Evolutionary conservation across 2,888 invertebrate species (phyloP).

Genomic region (Scotopteryx bipunctaria): DNA sequence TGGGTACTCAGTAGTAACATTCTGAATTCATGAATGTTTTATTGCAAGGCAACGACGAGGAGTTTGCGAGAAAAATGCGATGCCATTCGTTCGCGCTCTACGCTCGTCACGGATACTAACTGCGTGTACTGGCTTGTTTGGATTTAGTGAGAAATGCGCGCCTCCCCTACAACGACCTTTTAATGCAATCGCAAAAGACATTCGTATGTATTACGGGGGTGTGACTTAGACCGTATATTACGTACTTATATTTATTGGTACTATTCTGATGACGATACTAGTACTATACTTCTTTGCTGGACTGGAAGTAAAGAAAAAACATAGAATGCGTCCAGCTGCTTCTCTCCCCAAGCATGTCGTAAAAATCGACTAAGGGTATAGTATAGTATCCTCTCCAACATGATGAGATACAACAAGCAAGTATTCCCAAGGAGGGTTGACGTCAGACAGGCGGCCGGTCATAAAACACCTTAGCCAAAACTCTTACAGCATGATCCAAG

Average conservation of each 20-base stretch:
- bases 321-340: too few relatives aligned
- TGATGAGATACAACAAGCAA: too few relatives aligned
- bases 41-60: slow-evolving; percentile 69
- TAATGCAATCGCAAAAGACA: slow-evolving; percentile 63
- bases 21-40: slow-evolving; percentile 79
- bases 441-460: too few relatives aligned
- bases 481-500: too few relatives aligned
- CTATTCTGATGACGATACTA: neutral
- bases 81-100: slow-evolving; percentile 67
- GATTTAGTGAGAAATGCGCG: slow-evolving; percentile 71
- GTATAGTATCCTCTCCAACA: too few relatives aligned
- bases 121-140: slow-evolving; percentile 74
- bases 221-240: slow-evolving; percentile 12
- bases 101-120: slow-evolving; percentile 75
- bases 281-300: too few relatives aligned
- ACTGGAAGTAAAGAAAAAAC: too few relatives aligned
- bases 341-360: too few relatives aligned
- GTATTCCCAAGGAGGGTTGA: too few relatives aligned
- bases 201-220: slow-evolving; percentile 43
- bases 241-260: slow-evolving; percentile 15
- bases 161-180: slow-evolving; percentile 47
- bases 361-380: too few relatives aligned
- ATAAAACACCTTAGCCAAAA: too few relatives aligned
- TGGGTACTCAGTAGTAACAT: slow-evolving; percentile 66
- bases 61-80: slow-evolving; percentile 75